Base-by-base conservation (phyloP, 92 coral and sea anemone species). In the Palythoa grandis region DNA sequence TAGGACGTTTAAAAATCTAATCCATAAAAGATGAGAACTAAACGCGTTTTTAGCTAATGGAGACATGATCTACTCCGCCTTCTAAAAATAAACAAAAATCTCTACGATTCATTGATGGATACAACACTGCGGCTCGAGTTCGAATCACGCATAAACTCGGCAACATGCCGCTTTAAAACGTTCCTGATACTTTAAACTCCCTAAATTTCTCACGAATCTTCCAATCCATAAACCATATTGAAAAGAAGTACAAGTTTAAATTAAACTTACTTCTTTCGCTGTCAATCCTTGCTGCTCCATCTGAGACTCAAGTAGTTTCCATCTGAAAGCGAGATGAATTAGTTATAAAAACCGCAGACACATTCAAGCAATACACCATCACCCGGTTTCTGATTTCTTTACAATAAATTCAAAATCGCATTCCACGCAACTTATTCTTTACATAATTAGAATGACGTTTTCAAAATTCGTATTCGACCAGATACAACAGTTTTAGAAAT, bases 251-350 rank as follows among this genome's bases (percentile, higher is more conserved):
- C 65, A 70, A 74, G 43, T 52, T 37, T 22, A 20, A 39, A 68
- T n/a, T 61, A 11, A 19, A 40, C 79, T 80, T 76, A 96, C 99
- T 94, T 95, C 98, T 71, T 95, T 91, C 50, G 87, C 88, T 19
- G 99, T 76, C 61, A 96, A 74, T 0, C 97, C 98, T 78, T 96
- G 97, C 52, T 95, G 93, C 67, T 95, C 95, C 99, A 96, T 96
- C 19, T 89, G 74, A 63, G 90, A 88, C 79, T 96, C 99, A 25
- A 95, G 92, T 29, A 87, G 61, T 87, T 87, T 88, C 93, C 91
- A 87, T 88, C 98, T 94, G 83, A 57, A 83, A 74, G 76, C 86
- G 71, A 87, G 25, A 77, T 66, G 37, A 23, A 67, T 43, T 79
- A 43, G 14, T 65, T 76, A 53, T 35, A 19, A 63, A 29, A 76